phyloP scores from a whole-genome alignment of 2,113 vertebrate species.

The Phyllostomus hastatus region DNA sequence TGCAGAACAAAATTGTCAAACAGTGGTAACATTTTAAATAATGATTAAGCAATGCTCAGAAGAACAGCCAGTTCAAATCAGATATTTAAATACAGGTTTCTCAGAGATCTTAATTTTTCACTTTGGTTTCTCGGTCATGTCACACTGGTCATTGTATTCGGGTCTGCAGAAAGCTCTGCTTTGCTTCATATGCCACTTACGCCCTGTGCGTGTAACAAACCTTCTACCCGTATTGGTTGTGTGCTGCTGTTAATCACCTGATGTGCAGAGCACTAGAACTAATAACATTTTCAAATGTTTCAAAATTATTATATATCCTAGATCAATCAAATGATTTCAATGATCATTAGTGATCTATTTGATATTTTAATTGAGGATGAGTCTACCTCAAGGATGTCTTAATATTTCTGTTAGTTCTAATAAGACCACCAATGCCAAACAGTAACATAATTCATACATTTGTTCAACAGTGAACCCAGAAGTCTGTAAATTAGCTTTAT shows the following conservation, averaged over 20 bases:
- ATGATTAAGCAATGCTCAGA: neutral
- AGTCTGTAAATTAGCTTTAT: slow-evolving; percentile 16
- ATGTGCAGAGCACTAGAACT: slow-evolving; percentile 27
- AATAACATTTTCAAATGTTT: slow-evolving; percentile 41
- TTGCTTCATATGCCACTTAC: neutral
- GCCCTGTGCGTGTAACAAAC: neutral
- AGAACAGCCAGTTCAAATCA: neutral
- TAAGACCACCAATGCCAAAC: neutral
- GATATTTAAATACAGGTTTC: neutral
- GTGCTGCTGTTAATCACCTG: neutral
- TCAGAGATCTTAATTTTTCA: neutral
- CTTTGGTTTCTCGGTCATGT: neutral
- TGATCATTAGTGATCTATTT: slow-evolving; percentile 20
- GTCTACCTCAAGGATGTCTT: slow-evolving; percentile 4
- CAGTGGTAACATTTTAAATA: slow-evolving; percentile 36
- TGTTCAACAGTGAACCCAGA: neutral
- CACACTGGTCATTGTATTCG: neutral
- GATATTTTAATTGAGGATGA: slow-evolving; percentile 52
- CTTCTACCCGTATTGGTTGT: neutral
- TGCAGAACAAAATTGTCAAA: neutral
- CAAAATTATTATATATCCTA: slow-evolving; percentile 33
- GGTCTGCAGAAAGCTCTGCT: neutral
- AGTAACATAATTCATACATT: neutral
- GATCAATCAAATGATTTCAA: slow-evolving; percentile 21
- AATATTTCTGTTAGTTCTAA: neutral